A percentile compares a stretch with the other conserved stretches of the same genome.
These are phyloP conservation scores for Sapayoa aenigma DNA, from an alignment of 2,113 vertebrate genomes.

Conservation along the genomic window DNA sequence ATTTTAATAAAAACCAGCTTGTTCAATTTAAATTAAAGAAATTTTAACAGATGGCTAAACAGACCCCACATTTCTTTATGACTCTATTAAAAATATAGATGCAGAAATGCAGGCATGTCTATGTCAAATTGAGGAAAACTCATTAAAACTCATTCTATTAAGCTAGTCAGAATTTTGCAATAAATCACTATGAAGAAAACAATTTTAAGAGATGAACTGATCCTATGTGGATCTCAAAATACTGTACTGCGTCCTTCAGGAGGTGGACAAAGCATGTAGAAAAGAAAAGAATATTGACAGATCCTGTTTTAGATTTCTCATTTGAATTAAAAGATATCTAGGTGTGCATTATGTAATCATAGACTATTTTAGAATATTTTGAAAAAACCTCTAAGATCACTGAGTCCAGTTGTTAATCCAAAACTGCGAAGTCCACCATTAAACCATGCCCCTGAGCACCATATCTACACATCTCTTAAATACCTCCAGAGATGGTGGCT, in stretches of 20 bases:
- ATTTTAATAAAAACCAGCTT: not conserved
- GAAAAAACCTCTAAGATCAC: not conserved
- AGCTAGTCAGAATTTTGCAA: not conserved
- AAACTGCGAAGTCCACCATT: not conserved
- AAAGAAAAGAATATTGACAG: not conserved
- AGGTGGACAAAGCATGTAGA: not conserved
- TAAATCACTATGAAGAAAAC: not conserved
- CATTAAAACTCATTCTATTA: not conserved
- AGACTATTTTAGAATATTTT: not conserved
- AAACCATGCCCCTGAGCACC: not conserved
- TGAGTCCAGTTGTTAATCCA: fast-evolving
- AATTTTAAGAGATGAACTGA: not conserved
- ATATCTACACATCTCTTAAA: not conserved
- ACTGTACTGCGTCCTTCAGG: not conserved
- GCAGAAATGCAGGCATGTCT: not conserved
- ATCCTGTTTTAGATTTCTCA: not conserved
- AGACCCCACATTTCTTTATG: not conserved
- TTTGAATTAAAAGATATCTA: not conserved
- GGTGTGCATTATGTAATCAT: not conserved
- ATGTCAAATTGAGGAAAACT: not conserved
- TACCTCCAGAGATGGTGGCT: not conserved
- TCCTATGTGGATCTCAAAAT: not conserved
- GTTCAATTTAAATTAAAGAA: not conserved
- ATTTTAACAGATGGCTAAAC: not conserved
- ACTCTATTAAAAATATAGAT: not conserved